phyloP scores from a whole-genome alignment of 2,888 invertebrate genomes.

The Cryptophagus acutangulus region DNA sequence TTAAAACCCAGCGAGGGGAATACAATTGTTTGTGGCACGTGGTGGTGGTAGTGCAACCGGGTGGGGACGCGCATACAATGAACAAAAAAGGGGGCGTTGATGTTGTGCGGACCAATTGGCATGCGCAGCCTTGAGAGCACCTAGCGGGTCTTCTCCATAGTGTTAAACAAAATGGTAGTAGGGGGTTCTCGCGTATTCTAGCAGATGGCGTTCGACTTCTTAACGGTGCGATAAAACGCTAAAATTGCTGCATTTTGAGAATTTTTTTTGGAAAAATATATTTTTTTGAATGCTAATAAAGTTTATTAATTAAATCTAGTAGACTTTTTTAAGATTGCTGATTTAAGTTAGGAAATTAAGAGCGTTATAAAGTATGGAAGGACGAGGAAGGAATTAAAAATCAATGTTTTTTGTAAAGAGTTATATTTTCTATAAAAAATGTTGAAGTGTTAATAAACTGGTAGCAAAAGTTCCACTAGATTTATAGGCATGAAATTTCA shows the following conservation, averaged over 20 bases:
- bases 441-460: constrained; percentile 10
- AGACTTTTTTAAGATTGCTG: too few species aligned
- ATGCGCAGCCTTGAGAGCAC: constrained; percentile 47
- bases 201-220: constrained; percentile 47
- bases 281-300: too few species aligned
- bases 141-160: constrained; percentile 48
- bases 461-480: constrained; percentile 18
- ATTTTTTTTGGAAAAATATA: too few species aligned
- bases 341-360: too few species aligned
- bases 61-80: constrained; percentile 15
- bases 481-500: constrained; percentile 33
- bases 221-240: background rate
- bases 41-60: constrained; percentile 17
- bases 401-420: too few species aligned
- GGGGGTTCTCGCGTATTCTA: constrained; percentile 43
- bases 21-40: constrained; percentile 25
- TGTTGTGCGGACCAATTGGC: constrained; percentile 49
- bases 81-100: constrained; percentile 39
- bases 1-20: constrained; percentile 29
- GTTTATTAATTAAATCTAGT: too few species aligned
- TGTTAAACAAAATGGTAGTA: constrained; percentile 59
- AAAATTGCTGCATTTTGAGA: background rate
- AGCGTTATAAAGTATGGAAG: too few species aligned
- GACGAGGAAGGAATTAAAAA: too few species aligned
- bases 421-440: too few species aligned